phyloP scores from a whole-genome alignment of 1,140 invertebrate species.

The Drosophila arawakana region DNA sequence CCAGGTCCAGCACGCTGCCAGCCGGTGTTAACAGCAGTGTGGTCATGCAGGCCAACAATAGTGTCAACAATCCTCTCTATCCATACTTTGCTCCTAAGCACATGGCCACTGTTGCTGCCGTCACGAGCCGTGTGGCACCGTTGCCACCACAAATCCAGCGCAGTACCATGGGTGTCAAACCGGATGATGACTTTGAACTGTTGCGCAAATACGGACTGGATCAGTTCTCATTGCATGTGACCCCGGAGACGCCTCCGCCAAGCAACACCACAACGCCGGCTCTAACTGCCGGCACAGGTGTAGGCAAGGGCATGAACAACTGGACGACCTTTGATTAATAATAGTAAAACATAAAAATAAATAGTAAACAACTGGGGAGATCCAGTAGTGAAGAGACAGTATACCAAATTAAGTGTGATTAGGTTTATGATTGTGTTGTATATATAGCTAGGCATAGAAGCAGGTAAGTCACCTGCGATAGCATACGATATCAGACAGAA shows the following conservation, averaged over 20 bases:
- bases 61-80: slow-evolving; percentile 87
- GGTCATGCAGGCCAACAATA: slow-evolving; percentile 35
- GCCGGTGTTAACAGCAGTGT: slow-evolving; percentile 84
- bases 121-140: slow-evolving; percentile 58
- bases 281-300: slow-evolving; percentile 22
- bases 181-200: slow-evolving; percentile 85
- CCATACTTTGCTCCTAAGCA: slow-evolving; percentile 86
- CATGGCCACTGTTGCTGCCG: slow-evolving; percentile 70
- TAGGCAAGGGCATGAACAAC: slow-evolving; percentile 73
- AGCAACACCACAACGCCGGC: slow-evolving; percentile 37
- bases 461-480: slow-evolving; percentile 39
- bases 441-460: slow-evolving; percentile 54
- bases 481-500: slow-evolving; percentile 51
- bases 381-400: slow-evolving; percentile 31
- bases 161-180: slow-evolving; percentile 49
- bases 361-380: slow-evolving; percentile 11
- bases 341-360: not conserved
- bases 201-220: slow-evolving; percentile 86
- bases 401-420: slow-evolving; percentile 80
- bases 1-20: slow-evolving; percentile 84
- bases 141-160: slow-evolving; percentile 60
- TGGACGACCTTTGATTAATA: slow-evolving; percentile 82
- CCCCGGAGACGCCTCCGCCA: slow-evolving; percentile 36
- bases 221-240: slow-evolving; percentile 74
- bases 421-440: slow-evolving; percentile 66